These are phyloP conservation scores for Cacatua alba DNA, from an alignment of 2,113 vertebrate species.

Conservation along the genomic window DNA sequence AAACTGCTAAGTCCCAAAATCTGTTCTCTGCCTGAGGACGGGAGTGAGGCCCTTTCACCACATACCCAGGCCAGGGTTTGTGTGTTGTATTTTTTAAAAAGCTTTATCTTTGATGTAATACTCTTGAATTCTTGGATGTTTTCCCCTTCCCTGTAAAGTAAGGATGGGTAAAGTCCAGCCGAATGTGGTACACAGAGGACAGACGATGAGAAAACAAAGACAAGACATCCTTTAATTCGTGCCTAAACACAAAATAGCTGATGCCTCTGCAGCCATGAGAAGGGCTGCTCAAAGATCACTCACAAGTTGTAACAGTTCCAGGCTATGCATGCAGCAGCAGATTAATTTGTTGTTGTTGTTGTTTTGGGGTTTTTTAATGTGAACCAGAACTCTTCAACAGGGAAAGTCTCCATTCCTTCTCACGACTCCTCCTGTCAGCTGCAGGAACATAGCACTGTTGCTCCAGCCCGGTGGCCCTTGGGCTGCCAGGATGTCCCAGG, in stretches of 20 bases:
- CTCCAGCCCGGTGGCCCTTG: not conserved
- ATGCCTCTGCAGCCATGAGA: not conserved
- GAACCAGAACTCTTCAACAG: not conserved
- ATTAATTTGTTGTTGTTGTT: no score
- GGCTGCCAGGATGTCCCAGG: not conserved
- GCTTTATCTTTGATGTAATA: not conserved
- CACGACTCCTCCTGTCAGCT: not conserved
- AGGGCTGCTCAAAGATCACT: not conserved
- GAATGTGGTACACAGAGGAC: not conserved
- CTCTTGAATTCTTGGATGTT: not conserved
- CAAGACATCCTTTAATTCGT: not conserved
- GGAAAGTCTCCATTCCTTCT: not conserved
- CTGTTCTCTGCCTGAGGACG: not conserved
- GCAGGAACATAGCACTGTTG: fast-evolving
- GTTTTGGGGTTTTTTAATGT: not conserved
- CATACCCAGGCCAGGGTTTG: not conserved
- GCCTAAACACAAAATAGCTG: not conserved
- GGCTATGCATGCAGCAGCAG: not conserved
- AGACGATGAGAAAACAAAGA: not conserved
- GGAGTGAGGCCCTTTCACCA: not conserved
- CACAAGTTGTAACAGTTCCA: not conserved
- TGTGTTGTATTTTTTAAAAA: not conserved
- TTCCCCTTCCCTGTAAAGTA: not conserved
- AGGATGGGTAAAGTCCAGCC: not conserved
- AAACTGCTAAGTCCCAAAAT: not conserved